Evolutionary conservation across 1,140 invertebrate species (phyloP).

Genomic region (Procambarus virginalis): DNA sequence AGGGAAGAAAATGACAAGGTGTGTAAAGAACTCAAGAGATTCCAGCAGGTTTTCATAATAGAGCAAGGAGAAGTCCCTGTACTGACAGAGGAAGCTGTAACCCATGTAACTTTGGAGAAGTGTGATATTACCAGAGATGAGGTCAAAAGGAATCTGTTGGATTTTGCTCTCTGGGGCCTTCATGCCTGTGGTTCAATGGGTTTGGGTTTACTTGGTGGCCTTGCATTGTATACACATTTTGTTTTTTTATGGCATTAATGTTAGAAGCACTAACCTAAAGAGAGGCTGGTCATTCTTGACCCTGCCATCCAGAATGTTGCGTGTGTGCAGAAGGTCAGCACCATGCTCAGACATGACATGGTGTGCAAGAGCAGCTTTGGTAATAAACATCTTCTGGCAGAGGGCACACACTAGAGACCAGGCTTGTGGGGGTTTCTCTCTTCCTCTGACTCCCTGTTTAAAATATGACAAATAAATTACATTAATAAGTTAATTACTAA

Average conservation of each 20-base stretch:
- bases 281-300: conserved; percentile 30
- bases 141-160: no score
- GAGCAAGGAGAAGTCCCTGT: no score
- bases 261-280: conserved; percentile 26
- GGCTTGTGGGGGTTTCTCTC: conserved; percentile 57
- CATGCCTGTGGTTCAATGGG: no score
- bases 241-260: neutral
- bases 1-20: no score
- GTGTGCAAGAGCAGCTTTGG: conserved; percentile 61
- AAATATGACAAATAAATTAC: neutral
- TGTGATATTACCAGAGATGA: no score
- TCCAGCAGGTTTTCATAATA: no score
- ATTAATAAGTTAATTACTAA: neutral
- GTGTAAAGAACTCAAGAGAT: no score
- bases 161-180: no score
- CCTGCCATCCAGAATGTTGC: conserved; percentile 52
- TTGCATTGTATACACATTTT: neutral
- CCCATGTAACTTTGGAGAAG: no score
- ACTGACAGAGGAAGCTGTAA: no score
- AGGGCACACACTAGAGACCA: conserved; percentile 68
- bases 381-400: conserved; percentile 69
- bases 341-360: conserved; percentile 64
- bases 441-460: conserved; percentile 61
- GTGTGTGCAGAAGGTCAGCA: conserved; percentile 53
- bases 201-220: no score